Evolutionary conservation across 2,113 vertebrate species (phyloP).

Genomic region (Heteronetta atricapilla): DNA sequence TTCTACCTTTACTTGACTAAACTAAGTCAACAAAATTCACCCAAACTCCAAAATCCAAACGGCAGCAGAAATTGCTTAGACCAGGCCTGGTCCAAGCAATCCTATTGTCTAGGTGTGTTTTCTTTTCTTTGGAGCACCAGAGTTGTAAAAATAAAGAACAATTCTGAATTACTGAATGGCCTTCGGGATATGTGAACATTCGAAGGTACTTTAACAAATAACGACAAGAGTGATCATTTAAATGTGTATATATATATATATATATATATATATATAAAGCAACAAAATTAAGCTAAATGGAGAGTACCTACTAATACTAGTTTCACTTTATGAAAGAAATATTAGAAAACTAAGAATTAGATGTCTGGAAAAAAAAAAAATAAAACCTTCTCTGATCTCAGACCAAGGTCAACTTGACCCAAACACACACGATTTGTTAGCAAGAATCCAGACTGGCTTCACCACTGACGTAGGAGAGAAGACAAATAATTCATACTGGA

Average conservation of each 20-base stretch:
- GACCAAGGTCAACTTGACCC: conserved; percentile 62
- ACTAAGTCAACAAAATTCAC: neutral
- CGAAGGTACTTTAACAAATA: neutral
- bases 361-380: neutral
- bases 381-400: conserved; percentile 7
- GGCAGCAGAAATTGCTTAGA: neutral
- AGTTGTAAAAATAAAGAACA: neutral
- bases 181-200: neutral
- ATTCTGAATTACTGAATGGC: neutral
- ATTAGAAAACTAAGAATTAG: neutral
- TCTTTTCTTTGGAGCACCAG: neutral
- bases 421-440: neutral
- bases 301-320: neutral
- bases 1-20: neutral
- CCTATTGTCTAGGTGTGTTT: neutral
- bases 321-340: neutral
- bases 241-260: no score
- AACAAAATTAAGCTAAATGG: neutral
- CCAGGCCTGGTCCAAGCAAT: neutral
- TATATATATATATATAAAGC: neutral
- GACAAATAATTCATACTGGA: conserved; percentile 27
- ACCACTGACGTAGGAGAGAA: neutral
- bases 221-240: neutral
- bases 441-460: conserved; percentile 8
- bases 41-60: neutral